Percentiles rank a stretch among this genome's conserved stretches.
Conservation (phyloP, 2,797 vertebrate genomes). For the Rhyacichthys aspro region DNA sequence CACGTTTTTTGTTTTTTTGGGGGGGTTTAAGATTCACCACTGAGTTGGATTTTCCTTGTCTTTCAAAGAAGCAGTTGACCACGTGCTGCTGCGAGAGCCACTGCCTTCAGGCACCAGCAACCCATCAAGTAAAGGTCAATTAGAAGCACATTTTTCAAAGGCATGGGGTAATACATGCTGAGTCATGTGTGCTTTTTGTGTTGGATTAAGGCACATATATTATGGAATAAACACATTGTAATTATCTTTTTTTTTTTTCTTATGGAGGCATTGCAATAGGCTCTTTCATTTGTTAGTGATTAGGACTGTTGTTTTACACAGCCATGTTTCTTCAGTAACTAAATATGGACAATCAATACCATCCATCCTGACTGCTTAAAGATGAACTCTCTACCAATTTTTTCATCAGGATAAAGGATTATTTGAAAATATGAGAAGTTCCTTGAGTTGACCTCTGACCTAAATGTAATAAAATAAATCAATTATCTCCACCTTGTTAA, state of each 20-base stretch:
- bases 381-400: too few relatives aligned
- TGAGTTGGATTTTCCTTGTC: constrained; percentile 3
- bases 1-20: not conserved
- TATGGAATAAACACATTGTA: not conserved
- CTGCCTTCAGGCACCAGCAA: constrained; percentile 1
- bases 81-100: not conserved
- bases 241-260: not conserved
- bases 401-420: too few relatives aligned
- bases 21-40: constrained; percentile 1
- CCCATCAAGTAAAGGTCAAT: constrained; percentile 4
- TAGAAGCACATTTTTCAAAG: not conserved
- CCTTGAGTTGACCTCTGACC: too few relatives aligned
- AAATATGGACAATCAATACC: too few relatives aligned
- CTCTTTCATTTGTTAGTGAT: too few relatives aligned
- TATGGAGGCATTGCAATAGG: too few relatives aligned
- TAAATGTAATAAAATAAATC: too few relatives aligned
- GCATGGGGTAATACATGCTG: not conserved
- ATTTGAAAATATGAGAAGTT: too few relatives aligned
- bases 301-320: too few relatives aligned
- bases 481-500: too few relatives aligned
- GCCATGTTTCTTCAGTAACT: too few relatives aligned
- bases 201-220: not conserved
- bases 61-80: not conserved
- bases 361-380: too few relatives aligned
- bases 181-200: not conserved